Base-by-base conservation (phyloP, 2,797 vertebrate species). In the Calcarius lapponicus region DNA sequence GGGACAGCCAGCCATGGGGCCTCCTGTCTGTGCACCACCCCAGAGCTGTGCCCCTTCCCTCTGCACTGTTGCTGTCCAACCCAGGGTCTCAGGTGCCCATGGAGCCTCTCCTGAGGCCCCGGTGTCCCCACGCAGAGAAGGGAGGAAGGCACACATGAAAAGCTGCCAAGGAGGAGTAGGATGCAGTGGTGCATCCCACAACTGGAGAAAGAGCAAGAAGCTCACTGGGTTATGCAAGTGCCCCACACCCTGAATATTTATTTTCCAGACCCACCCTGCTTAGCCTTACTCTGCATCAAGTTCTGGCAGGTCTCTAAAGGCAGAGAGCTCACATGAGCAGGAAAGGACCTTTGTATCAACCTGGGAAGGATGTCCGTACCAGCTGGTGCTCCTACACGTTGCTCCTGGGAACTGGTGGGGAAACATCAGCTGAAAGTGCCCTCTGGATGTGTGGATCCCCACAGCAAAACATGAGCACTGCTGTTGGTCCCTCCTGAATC, bases 401-500 rank as follows among this genome's bases (percentile, higher is more conserved):
- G 58, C 25, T 60, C 26, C 80, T 66, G n/a, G 36, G 10, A 56
- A 1, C 26, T 74, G 42, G 11, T 72, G 21, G 31, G 53, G 43
- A 72, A 84, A 25, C 6, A 8, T 0, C 28, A 85, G 13, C 51
- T 32, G 5, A 12, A 93, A 85, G 13, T 73, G 8, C 56, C 61
- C 15, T 86, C 48, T 71, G 69, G 53, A 34, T 54, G 4, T 28
- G 15, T 48, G 17, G 6, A 36, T 73, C 16, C 48, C 80, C 61
- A 64, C 56, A 64, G 53, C 48, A 36, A 5, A 22, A 22, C 1
- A 2, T 0, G 6, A 10, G 11, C n/a, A 12, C 31, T 1, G 3
- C 50, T 65, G 32, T 62, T 3, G 1, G 25, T 87, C 34, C 17
- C 18, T 84, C 31, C 70, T 22, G 62, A 66, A 29, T 58, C 43